phyloP scores from a whole-genome alignment of 2,888 invertebrate genomes.

The Orthosia incerta region DNA sequence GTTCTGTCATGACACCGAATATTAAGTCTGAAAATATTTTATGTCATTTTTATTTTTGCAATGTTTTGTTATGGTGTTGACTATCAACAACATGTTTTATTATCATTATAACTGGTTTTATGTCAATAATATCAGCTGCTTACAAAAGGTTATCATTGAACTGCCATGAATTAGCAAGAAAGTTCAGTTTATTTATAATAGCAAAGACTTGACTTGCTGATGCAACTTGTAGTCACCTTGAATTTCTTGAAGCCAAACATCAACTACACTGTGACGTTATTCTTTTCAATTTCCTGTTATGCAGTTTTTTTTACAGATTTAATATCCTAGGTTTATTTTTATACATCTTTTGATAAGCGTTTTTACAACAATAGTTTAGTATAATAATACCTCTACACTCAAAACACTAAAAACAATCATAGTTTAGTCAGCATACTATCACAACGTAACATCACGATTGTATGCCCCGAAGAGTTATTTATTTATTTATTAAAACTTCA shows the following conservation, averaged over 20 bases:
- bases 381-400: no score
- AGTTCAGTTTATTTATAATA: not conserved
- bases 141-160: constrained; percentile 24
- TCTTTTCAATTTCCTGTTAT: constrained; percentile 20
- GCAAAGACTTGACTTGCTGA: constrained; percentile 13
- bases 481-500: no score
- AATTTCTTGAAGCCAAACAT: not conserved
- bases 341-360: not conserved
- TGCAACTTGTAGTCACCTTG: constrained; percentile 31
- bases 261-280: not conserved
- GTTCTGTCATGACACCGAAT: no score
- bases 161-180: constrained; percentile 11
- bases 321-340: not conserved
- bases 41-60: no score
- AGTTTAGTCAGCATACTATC: no score
- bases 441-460: no score
- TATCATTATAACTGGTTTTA: constrained; percentile 4
- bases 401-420: no score
- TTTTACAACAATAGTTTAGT: no score
- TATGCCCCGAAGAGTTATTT: no score
- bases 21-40: no score
- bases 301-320: not conserved
- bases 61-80: not conserved
- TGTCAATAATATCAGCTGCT: not conserved
- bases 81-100: not conserved